Percentiles rank a stretch among this genome's conserved stretches.
These are phyloP conservation scores for Plemyria rubiginata DNA, from an alignment of 2,888 invertebrate species.

Conservation along the genomic window DNA sequence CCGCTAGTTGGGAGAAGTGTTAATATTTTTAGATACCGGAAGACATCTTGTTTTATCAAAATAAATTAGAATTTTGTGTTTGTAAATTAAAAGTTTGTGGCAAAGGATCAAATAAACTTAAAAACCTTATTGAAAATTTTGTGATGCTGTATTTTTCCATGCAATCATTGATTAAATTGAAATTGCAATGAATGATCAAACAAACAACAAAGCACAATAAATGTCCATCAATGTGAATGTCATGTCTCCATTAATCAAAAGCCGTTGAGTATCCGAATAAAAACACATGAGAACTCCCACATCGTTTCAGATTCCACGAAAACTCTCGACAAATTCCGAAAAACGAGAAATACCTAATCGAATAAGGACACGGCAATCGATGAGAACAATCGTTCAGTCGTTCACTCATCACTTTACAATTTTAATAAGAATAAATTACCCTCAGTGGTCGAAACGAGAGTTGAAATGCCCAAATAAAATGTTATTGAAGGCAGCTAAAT, in stretches of 20 bases:
- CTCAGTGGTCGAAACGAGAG: conserved; percentile 19
- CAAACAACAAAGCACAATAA: conserved; percentile 3
- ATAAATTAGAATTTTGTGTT: too few species aligned
- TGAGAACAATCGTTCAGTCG: conserved; percentile 52
- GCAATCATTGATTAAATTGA: not conserved
- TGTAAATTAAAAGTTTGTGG: too few species aligned
- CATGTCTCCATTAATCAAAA: conserved; percentile 76
- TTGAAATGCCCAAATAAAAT: conserved; percentile 21
- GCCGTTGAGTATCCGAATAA: conserved; percentile 54
- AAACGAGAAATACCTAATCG: conserved; percentile 72
- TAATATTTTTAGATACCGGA: conserved; percentile 9
- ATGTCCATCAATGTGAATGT: conserved; percentile 53
- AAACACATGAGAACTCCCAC: conserved; percentile 72
- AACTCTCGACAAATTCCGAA: conserved; percentile 57
- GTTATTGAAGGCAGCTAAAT: not conserved
- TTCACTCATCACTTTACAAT: conserved; percentile 52
- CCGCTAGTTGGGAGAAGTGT: conserved; percentile 44
- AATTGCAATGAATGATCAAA: not conserved
- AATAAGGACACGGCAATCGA: conserved; percentile 67
- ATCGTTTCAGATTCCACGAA: conserved; percentile 70
- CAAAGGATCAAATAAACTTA: too few species aligned
- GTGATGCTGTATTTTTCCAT: too few species aligned
- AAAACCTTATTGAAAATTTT: too few species aligned
- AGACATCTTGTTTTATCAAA: not conserved
- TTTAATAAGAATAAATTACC: conserved; percentile 38